phyloP scores from a whole-genome alignment of 2,113 vertebrate species.

The Bothrops jararaca region DNA sequence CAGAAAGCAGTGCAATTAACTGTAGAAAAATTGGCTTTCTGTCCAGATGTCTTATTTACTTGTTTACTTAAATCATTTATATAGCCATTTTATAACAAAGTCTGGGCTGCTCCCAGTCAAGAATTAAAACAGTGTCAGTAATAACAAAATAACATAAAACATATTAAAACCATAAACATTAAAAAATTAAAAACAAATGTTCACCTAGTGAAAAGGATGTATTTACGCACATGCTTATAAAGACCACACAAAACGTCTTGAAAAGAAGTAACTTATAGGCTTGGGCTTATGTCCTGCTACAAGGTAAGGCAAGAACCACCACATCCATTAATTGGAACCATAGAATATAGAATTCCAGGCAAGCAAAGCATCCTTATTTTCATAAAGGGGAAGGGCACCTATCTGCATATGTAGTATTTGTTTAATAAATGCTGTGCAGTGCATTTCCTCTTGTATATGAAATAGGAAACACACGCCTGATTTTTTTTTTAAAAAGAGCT shows the following conservation, averaged over 20 bases:
- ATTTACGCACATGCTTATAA: background rate
- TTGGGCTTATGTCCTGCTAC: background rate
- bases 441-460: background rate
- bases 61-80: background rate
- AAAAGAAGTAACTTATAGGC: background rate
- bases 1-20: background rate
- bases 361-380: background rate
- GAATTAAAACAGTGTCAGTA: background rate
- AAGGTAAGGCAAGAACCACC: background rate
- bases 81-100: background rate
- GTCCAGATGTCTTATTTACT: background rate
- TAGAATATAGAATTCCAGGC: background rate
- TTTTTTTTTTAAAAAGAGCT: conserved; percentile 29
- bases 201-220: background rate
- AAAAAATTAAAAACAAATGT: background rate
- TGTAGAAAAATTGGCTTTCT: background rate
- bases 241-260: background rate
- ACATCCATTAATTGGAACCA: background rate
- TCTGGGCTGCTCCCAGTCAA: background rate
- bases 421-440: background rate
- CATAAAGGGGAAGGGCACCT: background rate
- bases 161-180: background rate
- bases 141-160: background rate
- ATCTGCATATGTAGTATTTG: background rate
- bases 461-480: background rate